phyloP scores from a whole-genome alignment of 1,140 invertebrate genomes.

The Meloidogyne exigua region DNA sequence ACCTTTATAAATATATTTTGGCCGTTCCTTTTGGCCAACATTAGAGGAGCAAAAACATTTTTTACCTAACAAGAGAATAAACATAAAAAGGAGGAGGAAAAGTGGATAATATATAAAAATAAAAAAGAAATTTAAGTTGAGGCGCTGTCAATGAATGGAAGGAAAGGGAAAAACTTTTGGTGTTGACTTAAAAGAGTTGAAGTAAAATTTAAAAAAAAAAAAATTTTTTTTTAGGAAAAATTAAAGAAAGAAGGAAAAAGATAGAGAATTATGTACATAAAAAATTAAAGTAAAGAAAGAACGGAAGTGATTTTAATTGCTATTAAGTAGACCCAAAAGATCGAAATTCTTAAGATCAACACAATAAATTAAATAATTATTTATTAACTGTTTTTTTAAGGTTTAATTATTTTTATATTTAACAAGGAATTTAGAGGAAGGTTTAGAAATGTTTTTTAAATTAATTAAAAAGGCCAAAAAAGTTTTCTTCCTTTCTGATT shows the following conservation, averaged over 20 bases:
- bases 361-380: no score
- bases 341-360: no score
- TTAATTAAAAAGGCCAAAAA: no score
- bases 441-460: no score
- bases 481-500: no score
- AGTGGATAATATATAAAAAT: not conserved
- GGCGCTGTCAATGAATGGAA: not conserved
- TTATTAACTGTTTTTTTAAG: no score
- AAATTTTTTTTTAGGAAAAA: not conserved
- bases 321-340: no score
- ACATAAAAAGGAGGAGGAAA: not conserved
- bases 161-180: not conserved
- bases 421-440: no score
- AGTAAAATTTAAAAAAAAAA: not conserved
- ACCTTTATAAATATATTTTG: not conserved
- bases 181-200: not conserved
- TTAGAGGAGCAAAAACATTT: not conserved
- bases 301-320: no score
- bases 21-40: not conserved
- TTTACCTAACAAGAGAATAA: not conserved
- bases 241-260: not conserved
- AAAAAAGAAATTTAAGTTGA: not conserved
- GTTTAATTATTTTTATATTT: no score
- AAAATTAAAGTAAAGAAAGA: not conserved
- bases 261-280: not conserved